Conservation (phyloP, 1,140 invertebrate species). For the Battus philenor region DNA sequence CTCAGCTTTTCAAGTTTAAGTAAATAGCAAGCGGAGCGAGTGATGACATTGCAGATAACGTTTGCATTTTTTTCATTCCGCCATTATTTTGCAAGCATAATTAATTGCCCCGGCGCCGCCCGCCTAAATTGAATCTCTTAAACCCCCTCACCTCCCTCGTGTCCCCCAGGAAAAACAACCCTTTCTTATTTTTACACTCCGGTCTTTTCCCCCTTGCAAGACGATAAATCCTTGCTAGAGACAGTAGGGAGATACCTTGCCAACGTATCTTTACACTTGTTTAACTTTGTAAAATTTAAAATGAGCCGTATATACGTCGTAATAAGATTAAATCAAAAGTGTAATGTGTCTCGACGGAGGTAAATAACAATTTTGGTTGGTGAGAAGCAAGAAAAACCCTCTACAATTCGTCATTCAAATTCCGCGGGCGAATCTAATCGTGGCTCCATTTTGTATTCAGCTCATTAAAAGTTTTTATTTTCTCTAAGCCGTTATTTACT, state of each 20-base stretch:
- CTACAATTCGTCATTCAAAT: conserved; percentile 69
- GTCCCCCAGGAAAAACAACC: conserved; percentile 70
- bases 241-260: conserved; percentile 65
- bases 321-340: conserved; percentile 23
- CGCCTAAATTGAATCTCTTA: conserved; percentile 67
- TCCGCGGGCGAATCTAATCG: conserved; percentile 59
- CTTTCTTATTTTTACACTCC: conserved; percentile 68
- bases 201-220: conserved; percentile 56
- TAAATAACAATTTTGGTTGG: conserved; percentile 28
- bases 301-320: conserved; percentile 3
- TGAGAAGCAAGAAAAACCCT: conserved; percentile 67
- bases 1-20: no score
- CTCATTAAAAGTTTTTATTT: conserved; percentile 22
- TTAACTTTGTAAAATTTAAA: conserved; percentile 3
- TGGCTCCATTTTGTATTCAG: conserved; percentile 52
- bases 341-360: neutral
- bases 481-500: no score
- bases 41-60: no score
- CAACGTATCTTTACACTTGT: conserved; percentile 20
- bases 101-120: conserved; percentile 55
- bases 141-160: conserved; percentile 33
- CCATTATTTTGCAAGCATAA: conserved; percentile 66
- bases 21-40: no score
- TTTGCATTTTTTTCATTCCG: conserved; percentile 40
- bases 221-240: conserved; percentile 71